phyloP scores from a whole-genome alignment of 2,888 invertebrate genomes.

The Nysson spinosus region DNA sequence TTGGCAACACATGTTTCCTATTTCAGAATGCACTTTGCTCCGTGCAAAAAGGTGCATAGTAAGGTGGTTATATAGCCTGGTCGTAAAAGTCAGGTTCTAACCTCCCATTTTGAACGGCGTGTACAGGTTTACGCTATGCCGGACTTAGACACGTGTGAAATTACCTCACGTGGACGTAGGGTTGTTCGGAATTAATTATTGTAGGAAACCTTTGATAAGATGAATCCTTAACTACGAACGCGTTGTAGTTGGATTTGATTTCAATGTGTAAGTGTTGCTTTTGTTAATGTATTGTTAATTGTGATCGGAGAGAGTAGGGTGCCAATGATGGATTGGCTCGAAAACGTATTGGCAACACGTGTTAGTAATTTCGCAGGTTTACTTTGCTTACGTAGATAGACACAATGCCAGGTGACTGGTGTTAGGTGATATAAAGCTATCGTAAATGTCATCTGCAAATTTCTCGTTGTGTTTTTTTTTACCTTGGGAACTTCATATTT shows the following conservation, averaged over 20 bases:
- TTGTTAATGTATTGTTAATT: background rate
- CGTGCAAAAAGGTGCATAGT: conserved; percentile 38
- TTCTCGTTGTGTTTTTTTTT: too few relatives aligned
- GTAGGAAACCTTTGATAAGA: too few relatives aligned
- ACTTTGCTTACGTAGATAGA: too few relatives aligned
- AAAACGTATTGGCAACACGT: background rate
- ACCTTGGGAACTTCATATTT: too few relatives aligned
- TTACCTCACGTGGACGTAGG: too few relatives aligned
- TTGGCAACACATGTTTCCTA: conserved; percentile 52
- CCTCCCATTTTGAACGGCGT: conserved; percentile 20
- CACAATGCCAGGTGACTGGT: too few relatives aligned
- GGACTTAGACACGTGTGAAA: conserved; percentile 2
- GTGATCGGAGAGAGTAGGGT: background rate
- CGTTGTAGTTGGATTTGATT: too few relatives aligned
- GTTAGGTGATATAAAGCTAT: too few relatives aligned
- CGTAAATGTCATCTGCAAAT: too few relatives aligned
- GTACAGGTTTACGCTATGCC: background rate
- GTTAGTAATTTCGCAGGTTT: background rate
- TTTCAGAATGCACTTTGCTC: conserved; percentile 40
- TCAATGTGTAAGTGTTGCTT: too few relatives aligned
- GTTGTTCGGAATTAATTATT: too few relatives aligned
- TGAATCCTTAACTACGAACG: too few relatives aligned
- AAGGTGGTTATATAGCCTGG: conserved; percentile 47
- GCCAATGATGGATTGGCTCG: background rate
- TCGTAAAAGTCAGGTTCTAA: conserved; percentile 50